Percentiles rank a stretch among this genome's conserved stretches.
Evolutionary conservation across 2,113 vertebrate species (phyloP).

Genomic region (Atrichornis clamosus): DNA sequence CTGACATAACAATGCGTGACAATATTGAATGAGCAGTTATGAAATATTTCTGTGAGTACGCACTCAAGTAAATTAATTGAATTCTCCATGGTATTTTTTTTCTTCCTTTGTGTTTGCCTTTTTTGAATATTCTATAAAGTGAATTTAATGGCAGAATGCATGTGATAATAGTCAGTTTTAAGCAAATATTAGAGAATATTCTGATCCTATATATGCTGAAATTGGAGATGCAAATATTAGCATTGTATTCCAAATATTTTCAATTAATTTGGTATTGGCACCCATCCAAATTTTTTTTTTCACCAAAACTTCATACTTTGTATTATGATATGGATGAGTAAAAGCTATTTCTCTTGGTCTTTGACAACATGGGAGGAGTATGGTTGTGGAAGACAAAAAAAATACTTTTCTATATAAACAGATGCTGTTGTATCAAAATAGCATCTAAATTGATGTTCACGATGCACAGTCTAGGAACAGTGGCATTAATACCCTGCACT

Average conservation of each 20-base stretch:
- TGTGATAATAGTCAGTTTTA: background rate
- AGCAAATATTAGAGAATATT: slow-evolving; percentile 41
- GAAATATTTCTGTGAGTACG: background rate
- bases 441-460: background rate
- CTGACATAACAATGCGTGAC: background rate
- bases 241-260: slow-evolving; percentile 1
- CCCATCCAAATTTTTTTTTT: background rate
- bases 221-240: slow-evolving; percentile 28
- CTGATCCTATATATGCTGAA: background rate
- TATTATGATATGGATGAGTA: background rate
- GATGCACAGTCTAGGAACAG: background rate
- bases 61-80: slow-evolving; percentile 14
- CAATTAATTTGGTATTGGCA: background rate
- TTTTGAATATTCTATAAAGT: slow-evolving; percentile 42
- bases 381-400: background rate
- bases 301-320: background rate
- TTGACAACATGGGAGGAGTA: background rate
- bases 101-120: slow-evolving; percentile 8
- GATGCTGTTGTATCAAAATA: background rate
- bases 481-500: background rate
- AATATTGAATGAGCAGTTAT: background rate
- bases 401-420: background rate
- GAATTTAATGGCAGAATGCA: slow-evolving; percentile 19
- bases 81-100: background rate
- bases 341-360: background rate